Base-by-base conservation (phyloP, 1,140 invertebrate species). In the Psix sp. region DNA sequence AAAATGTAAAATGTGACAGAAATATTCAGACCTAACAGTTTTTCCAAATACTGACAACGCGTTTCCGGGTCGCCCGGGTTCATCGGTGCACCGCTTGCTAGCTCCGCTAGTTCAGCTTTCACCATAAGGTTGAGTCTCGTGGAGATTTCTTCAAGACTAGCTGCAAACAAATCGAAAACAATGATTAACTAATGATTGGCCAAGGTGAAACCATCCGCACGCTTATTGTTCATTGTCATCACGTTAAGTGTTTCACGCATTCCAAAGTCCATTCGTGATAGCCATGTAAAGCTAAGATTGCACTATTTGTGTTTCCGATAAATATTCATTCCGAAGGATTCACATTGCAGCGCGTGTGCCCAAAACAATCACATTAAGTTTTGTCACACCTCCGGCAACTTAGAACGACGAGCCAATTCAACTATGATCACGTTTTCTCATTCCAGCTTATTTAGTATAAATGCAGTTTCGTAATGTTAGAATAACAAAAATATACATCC, bases 81-180 rank as follows among this genome's bases (percentile, higher is more conserved):
- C 62, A 79, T 76, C 2, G 79, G 79, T 9, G 81, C 77, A 0
- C 81, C 81, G 0, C 72, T 76, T n/a, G 78, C 66, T 46, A 83
- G 48, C 21, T 85, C 83, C 33, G 82, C 78, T 35, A 84, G 56
- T 38, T 82, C 82, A 10, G 81, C 82, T 39, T 84, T 84, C 10
- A 85, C 80, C 82, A 85, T 83, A 31, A 84, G 49, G 31, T 84
- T 85, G 43, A 85, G 52, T 33, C 81, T 76, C n/a, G 83, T 79
- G 35, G 82, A 84, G 56, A 85, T 81, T 57, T 84, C 83, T 14
- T 84, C 83, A 31, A 84, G 74, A 57, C 79, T 82, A 48, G 81
- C 82, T 84, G 74, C 3, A 71, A 75, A 24, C 26, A 14, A 4
- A 11, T 18, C 2, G 17, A n/a, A 3, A 10, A 35, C 33, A 13